Conservation (phyloP, 1,140 invertebrate species). For the Leptopilina boulardi region DNA sequence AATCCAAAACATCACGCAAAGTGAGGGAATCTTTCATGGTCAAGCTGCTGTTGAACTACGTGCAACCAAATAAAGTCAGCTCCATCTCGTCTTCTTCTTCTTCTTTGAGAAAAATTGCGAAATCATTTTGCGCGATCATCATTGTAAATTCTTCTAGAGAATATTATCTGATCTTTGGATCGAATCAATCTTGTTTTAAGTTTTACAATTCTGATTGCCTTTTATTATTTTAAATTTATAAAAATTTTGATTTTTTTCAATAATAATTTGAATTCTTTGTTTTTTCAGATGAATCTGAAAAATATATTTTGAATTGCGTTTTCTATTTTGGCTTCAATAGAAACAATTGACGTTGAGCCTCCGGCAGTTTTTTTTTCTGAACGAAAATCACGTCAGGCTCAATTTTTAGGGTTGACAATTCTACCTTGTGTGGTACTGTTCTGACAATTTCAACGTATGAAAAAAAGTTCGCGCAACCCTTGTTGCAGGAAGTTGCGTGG, state of each 20-base stretch:
- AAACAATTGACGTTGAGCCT: constrained; percentile 15
- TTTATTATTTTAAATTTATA: no score
- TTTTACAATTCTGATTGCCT: no score
- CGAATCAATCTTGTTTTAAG: no score
- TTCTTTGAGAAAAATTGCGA: constrained; percentile 4
- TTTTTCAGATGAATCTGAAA: no score
- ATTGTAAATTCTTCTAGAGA: neutral
- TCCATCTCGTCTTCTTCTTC: constrained; percentile 36
- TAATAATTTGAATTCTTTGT: no score
- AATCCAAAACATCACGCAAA: constrained; percentile 56
- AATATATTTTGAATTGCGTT: neutral
- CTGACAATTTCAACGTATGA: constrained; percentile 48
- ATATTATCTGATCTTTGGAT: neutral
- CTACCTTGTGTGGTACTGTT: constrained; percentile 51
- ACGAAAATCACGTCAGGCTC: constrained; percentile 36
- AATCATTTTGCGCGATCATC: neutral
- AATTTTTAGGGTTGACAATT: constrained; percentile 52
- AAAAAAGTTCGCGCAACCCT: constrained; percentile 50
- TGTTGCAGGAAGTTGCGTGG: constrained; percentile 47
- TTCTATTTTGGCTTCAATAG: neutral
- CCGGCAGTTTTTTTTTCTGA: neutral
- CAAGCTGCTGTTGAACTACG: constrained; percentile 48
- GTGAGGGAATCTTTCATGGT: constrained; percentile 56
- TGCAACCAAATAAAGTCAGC: no score
- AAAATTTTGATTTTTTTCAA: no score